A percentile compares a stretch with the other conserved stretches of the same genome.
These are phyloP conservation scores for Zoanthus sociatus DNA, from an alignment of 92 coral and sea anemone species.

Conservation along the genomic window DNA sequence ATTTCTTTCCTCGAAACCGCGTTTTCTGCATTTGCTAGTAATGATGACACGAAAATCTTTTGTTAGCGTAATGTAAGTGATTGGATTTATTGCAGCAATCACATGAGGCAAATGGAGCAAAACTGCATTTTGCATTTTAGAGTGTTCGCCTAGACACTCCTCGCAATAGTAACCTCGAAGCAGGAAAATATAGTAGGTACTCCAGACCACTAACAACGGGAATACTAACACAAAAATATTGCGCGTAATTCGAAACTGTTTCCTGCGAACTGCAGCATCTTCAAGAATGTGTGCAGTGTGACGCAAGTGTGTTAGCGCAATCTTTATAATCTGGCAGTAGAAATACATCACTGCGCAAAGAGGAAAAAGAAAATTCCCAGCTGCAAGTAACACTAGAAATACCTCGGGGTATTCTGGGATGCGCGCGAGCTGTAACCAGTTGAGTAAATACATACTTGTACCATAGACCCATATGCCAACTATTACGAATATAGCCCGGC, in stretches of 20 bases:
- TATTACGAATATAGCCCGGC: too few species aligned
- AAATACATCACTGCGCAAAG: slow-evolving; percentile 69
- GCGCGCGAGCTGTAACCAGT: slow-evolving; percentile 24
- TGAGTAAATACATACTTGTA: slow-evolving; percentile 30
- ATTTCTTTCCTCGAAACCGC: not conserved
- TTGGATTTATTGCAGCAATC: slow-evolving; percentile 80
- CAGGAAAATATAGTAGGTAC: not conserved
- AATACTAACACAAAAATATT: slow-evolving; percentile 73
- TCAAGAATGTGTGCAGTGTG: slow-evolving; percentile 62
- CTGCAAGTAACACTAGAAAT: slow-evolving; percentile 57
- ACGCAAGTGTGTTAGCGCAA: slow-evolving; percentile 82
- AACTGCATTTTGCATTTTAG: not conserved
- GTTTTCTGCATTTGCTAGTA: not conserved
- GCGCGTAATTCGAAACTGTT: slow-evolving; percentile 79
- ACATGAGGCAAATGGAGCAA: slow-evolving; percentile 65
- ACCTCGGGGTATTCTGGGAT: slow-evolving; percentile 33
- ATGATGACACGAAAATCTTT: slow-evolving; percentile 73
- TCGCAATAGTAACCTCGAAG: slow-evolving; percentile 41
- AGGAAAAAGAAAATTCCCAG: slow-evolving; percentile 71
- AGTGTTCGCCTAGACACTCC: not conserved
- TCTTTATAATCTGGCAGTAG: slow-evolving; percentile 73
- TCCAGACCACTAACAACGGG: slow-evolving; percentile 48
- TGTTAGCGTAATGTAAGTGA: slow-evolving; percentile 84
- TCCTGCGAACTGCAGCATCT: slow-evolving; percentile 63
- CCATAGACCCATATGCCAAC: too few species aligned